These are phyloP conservation scores for Theretra japonica DNA, from an alignment of 2,888 invertebrate genomes.

Conservation along the genomic window DNA sequence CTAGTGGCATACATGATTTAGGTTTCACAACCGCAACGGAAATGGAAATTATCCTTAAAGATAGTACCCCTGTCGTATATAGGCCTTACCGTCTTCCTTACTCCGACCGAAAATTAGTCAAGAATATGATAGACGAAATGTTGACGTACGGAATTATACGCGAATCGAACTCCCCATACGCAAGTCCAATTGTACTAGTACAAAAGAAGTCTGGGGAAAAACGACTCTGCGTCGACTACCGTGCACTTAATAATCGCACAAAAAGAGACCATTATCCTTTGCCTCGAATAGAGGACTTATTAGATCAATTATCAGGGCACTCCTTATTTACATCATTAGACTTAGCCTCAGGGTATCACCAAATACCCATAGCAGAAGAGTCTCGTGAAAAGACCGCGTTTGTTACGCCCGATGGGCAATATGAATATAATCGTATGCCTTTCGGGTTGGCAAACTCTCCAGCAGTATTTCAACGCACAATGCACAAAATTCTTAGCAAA, in stretches of 20 bases:
- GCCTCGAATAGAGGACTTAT: conserved; percentile 1
- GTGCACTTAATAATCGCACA: conserved; percentile 35
- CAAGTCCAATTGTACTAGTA: conserved; percentile 38
- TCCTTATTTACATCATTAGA: not conserved
- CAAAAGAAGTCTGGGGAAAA: conserved; percentile 36
- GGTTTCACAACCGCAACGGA: conserved; percentile 29
- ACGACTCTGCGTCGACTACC: conserved; percentile 35
- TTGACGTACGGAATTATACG: conserved; percentile 21
- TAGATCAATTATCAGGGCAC: too few species aligned
- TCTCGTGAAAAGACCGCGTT: not conserved
- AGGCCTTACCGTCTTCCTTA: conserved; percentile 32
- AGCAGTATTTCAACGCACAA: not conserved
- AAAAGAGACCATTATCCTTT: conserved; percentile 30
- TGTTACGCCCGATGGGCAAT: not conserved
- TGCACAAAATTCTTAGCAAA: not conserved
- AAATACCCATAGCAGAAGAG: not conserved
- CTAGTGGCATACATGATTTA: conserved; percentile 26
- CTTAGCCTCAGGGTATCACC: not conserved
- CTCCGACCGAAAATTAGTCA: conserved; percentile 37
- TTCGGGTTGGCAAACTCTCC: not conserved
- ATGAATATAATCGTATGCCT: not conserved
- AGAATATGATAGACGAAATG: conserved; percentile 33
- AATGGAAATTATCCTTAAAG: conserved; percentile 32
- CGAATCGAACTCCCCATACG: conserved; percentile 34
- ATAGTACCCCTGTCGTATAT: conserved; percentile 32